Percentiles rank a stretch among this genome's conserved stretches.
These are phyloP conservation scores for Lepidonotus clava DNA, from an alignment of 2,888 invertebrate species.

Conservation along the genomic window DNA sequence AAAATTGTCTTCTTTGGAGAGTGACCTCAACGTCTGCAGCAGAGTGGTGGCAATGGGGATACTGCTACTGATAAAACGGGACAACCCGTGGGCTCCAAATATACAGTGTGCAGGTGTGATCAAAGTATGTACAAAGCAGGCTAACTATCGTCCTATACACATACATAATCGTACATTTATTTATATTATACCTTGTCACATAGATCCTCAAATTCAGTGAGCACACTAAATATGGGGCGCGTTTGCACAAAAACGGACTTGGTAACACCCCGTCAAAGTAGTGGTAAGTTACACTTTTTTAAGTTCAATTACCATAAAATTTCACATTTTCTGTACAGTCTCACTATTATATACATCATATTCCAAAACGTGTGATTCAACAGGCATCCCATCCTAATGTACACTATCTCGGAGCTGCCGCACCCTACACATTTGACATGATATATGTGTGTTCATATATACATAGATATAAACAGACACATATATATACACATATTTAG, in stretches of 20 bases:
- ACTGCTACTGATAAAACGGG: not conserved
- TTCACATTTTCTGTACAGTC: not conserved
- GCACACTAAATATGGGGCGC: not conserved
- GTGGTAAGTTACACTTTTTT: not conserved
- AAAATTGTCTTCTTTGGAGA: too few species aligned
- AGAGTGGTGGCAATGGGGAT: not conserved
- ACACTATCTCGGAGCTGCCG: not conserved
- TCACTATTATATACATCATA: not conserved
- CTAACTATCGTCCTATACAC: not conserved
- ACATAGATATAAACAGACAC: not conserved
- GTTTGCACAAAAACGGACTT: not conserved
- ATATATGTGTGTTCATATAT: constrained; percentile 9
- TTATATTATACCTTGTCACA: not conserved
- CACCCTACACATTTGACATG: not conserved
- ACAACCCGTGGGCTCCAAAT: not conserved
- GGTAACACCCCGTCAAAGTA: not conserved
- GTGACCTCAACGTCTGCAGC: not conserved
- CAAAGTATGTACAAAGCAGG: not conserved
- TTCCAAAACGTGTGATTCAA: not conserved
- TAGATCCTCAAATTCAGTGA: not conserved
- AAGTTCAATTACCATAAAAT: too few species aligned
- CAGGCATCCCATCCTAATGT: not conserved
- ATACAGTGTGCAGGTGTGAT: not conserved
- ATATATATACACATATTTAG: not conserved
- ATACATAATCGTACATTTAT: not conserved